A percentile compares a stretch with the other conserved stretches of the same genome.
Evolutionary conservation across 2,797 vertebrate species (phyloP).

Genomic region (Urosaurus nigricauda): DNA sequence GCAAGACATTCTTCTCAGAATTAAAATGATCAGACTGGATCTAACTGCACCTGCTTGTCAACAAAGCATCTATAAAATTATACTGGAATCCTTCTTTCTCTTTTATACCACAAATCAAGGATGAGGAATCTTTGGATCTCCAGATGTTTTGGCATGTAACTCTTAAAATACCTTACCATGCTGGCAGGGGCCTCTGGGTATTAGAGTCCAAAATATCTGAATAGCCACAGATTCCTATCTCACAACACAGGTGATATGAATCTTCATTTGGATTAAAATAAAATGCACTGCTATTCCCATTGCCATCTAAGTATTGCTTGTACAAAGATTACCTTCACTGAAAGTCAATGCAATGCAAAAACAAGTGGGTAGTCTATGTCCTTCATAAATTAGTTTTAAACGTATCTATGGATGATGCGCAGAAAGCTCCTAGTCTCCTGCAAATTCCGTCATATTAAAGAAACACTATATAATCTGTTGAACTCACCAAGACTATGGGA

Average conservation of each 20-base stretch:
- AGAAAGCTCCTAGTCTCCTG: neutral
- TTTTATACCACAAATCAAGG: neutral
- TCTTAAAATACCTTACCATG: neutral
- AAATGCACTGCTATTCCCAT: neutral
- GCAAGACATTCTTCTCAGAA: neutral
- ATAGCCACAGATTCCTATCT: neutral
- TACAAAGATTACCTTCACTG: neutral
- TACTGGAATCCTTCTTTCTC: conserved; percentile 58
- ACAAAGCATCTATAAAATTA: conserved; percentile 73
- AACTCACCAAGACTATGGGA: neutral
- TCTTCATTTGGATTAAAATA: neutral
- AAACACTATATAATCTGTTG: neutral
- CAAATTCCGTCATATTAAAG: neutral
- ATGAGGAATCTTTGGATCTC: neutral
- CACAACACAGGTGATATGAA: neutral
- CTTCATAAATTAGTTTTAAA: neutral
- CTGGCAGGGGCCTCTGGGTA: neutral
- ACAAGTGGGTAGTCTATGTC: too few species aligned
- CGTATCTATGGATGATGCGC: neutral
- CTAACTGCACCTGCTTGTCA: conserved; percentile 8
- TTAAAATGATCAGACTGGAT: neutral
- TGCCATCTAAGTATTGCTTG: neutral
- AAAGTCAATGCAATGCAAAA: neutral
- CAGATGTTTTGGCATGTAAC: neutral
- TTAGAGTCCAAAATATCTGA: neutral